These are phyloP conservation scores for Rhodeus uyekii DNA, from an alignment of 2,797 vertebrate genomes.

Conservation along the genomic window DNA sequence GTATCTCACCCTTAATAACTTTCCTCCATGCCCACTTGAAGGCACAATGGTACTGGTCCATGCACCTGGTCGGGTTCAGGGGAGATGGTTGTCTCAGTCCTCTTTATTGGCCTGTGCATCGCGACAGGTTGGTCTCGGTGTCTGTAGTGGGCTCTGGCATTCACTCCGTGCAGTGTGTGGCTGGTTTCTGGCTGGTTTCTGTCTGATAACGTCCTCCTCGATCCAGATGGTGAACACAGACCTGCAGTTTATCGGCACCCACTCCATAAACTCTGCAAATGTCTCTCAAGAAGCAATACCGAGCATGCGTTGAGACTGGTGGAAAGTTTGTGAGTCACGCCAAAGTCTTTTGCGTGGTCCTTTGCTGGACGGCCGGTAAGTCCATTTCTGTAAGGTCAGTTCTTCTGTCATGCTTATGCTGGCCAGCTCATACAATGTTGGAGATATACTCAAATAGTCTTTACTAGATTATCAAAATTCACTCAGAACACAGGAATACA, in stretches of 20 bases:
- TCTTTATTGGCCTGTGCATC: too few relatives aligned
- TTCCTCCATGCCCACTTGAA: too few relatives aligned
- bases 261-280: neutral
- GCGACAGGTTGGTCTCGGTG: too few relatives aligned
- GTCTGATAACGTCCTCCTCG: neutral
- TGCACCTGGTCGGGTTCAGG: too few relatives aligned
- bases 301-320: neutral
- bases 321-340: neutral
- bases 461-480: neutral
- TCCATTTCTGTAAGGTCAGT: neutral
- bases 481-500: neutral
- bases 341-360: neutral
- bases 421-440: neutral
- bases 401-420: neutral
- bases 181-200: too few relatives aligned
- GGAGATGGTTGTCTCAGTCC: too few relatives aligned
- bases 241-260: neutral
- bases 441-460: neutral
- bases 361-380: neutral
- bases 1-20: neutral
- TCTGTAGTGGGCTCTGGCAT: too few relatives aligned
- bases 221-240: neutral
- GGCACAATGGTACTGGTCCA: too few relatives aligned
- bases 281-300: neutral
- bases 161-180: too few relatives aligned